Base-by-base conservation (phyloP, 2,888 invertebrate genomes). In the Catocala nupta region DNA sequence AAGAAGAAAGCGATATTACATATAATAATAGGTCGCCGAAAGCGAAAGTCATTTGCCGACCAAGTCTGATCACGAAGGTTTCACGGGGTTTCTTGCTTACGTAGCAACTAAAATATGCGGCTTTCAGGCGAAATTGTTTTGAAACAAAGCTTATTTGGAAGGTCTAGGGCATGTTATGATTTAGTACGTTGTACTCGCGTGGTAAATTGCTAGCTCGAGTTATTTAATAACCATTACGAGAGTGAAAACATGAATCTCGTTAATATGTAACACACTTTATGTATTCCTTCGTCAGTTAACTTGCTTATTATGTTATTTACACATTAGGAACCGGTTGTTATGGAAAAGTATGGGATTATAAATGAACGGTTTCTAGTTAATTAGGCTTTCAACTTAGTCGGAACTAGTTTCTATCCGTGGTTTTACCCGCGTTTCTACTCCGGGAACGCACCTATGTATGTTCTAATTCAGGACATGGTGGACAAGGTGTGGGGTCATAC, bases 21-120 rank as follows among this genome's bases (percentile, higher is more conserved):
- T 73, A 67, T 74, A 78, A 78, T 81, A 80, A 78, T 77, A 71
- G 77, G 73, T 69, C 78, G 72, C 71, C 64, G 80, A 85, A 85
- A 86, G 77, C 69, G 82, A 85, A 85, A 85, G 83, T 84, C 82
- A 81, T 80, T 81, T 76, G 67, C 70, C 66, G 59, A 71, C 73
- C 66, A 66, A 71, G 68, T 64, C 70, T 75, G 71, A 77, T 75
- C 80, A 78, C 79, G 78, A 84, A 84, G 81, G 80, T 73, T 81
- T 71, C 76, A 77, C 71, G 70, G 72, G 69, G 69, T 65, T 25
- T 54, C 62, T 67, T 67, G 78, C 63, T 71, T 76, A 75, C 68
- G 65, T 73, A 70, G 60, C 65, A 63, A 75, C 71, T 72, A 65
- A 74, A 70, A 58, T 59, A 59, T 56, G 55, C 55, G 55, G 63